phyloP scores from a whole-genome alignment of 2,888 invertebrate genomes.

The Perdita meconis region DNA sequence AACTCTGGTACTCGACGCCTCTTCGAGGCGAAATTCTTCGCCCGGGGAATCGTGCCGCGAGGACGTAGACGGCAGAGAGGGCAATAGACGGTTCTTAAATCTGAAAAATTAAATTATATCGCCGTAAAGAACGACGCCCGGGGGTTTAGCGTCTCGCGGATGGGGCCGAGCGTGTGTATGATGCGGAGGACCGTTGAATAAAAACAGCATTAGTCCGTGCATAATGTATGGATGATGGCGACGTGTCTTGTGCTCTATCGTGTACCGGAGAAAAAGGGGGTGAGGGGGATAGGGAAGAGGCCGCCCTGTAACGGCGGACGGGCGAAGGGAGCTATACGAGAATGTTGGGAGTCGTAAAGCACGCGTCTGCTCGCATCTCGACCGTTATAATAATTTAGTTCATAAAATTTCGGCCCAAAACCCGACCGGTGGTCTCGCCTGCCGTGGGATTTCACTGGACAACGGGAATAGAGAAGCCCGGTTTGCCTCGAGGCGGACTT shows the following conservation, averaged over 20 bases:
- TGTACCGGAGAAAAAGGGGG: slow-evolving; percentile 27
- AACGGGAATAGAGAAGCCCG: slow-evolving; percentile 39
- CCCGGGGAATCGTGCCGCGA: slow-evolving; percentile 54
- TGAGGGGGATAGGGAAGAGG: no score
- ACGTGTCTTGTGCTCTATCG: slow-evolving; percentile 65
- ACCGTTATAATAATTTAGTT: slow-evolving; percentile 81
- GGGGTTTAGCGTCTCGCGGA: slow-evolving; percentile 79
- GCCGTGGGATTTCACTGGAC: slow-evolving; percentile 50
- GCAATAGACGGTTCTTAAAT: slow-evolving; percentile 79
- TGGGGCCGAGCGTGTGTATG: slow-evolving; percentile 65
- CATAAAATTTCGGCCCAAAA: slow-evolving; percentile 74
- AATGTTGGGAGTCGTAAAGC: slow-evolving; percentile 80
- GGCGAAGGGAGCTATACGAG: slow-evolving; percentile 79
- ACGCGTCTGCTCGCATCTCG: slow-evolving; percentile 64
- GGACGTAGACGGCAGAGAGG: slow-evolving; percentile 58
- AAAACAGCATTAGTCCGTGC: slow-evolving; percentile 83
- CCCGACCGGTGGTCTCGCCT: slow-evolving; percentile 28
- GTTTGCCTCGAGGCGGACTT: slow-evolving; percentile 37
- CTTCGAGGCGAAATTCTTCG: slow-evolving; percentile 48
- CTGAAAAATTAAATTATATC: slow-evolving; percentile 84
- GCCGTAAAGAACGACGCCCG: slow-evolving; percentile 80
- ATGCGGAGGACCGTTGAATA: slow-evolving; percentile 77
- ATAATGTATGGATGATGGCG: slow-evolving; percentile 81
- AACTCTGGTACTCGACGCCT: slow-evolving; percentile 44
- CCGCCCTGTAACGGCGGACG: slow-evolving; percentile 59